phyloP scores from a whole-genome alignment of 2,888 invertebrate species.

The Melinaea marsaeus region DNA sequence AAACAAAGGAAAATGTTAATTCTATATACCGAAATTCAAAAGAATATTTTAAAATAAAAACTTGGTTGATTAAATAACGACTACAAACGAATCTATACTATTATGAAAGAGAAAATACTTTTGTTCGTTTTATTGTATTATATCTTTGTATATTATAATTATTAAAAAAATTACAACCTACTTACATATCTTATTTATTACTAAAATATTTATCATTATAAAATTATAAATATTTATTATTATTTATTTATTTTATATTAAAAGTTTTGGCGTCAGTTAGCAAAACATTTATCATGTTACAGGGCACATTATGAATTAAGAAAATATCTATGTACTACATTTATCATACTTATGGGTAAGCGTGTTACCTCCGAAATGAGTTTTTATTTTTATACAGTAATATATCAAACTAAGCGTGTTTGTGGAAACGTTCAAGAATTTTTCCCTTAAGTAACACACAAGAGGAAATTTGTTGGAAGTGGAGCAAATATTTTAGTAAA shows the following conservation, averaged over 20 bases:
- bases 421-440: conserved; percentile 4
- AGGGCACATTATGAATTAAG: background rate
- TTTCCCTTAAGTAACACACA: conserved; percentile 3
- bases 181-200: background rate
- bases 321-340: background rate
- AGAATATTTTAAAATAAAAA: too few relatives aligned
- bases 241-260: background rate
- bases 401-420: conserved; percentile 6
- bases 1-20: conserved; percentile 18
- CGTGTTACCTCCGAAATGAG: conserved; percentile 4
- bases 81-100: background rate
- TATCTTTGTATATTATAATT: background rate
- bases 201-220: too few relatives aligned
- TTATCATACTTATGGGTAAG: background rate
- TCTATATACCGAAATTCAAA: background rate
- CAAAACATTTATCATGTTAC: background rate
- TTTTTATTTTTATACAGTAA: conserved; percentile 7
- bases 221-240: too few relatives aligned
- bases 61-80: too few relatives aligned
- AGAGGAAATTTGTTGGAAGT: conserved; percentile 8
- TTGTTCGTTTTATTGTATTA: background rate
- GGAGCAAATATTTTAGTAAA: conserved; percentile 12
- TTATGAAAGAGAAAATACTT: background rate
- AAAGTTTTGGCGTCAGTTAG: background rate
- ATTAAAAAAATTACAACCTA: background rate